Base-by-base conservation (phyloP, 2,888 invertebrate genomes). In the Chrysopilus asiliformis region DNA sequence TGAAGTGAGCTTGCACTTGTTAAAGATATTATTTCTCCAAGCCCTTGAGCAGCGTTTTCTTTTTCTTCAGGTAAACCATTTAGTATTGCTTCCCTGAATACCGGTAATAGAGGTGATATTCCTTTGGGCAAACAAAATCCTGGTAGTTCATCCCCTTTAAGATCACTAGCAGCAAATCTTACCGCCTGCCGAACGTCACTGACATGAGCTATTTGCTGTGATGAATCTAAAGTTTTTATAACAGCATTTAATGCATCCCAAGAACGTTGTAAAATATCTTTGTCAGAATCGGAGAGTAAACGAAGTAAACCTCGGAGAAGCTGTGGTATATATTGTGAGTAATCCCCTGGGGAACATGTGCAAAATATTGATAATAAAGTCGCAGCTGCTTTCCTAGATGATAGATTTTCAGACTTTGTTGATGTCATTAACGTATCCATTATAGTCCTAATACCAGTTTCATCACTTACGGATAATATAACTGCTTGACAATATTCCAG, bases 41-140 rank as follows among this genome's bases (percentile, higher is more conserved):
- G 67, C 44, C 93, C 93, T 55, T 86, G 79, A 6, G 95, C 90
- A 1, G 95, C 94, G 45, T 82, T 81, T 65, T 95, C 97, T 60
- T 97, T 97, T 56, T 90, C 79, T 47, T 97, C 97, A 1, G 93
- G 90, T 39, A 85, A 71, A 1, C 95, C 97, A 65, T 90, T 93
- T 30, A 98, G 68, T 55, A 98, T 85, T 2, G 94, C 90, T 66
- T 98, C 97, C 30, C 97, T 76, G 70, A 95, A 94, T 39, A 97
- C 80, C 0, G 93, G 91, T 43, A 97, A 67, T 42, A 98, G 76
- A 7, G 97, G 94, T 3, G 87, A 79, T 37, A 97, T 87, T 38
- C 90, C 90, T 73, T 93, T 93, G 1, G 90, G 86, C 48, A 93
- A 65, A 58, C 93, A 94, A 60, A 95, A 90, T 9, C 94, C 95